Conservation (phyloP, 1,140 invertebrate genomes). For the Micrasema minimum region DNA sequence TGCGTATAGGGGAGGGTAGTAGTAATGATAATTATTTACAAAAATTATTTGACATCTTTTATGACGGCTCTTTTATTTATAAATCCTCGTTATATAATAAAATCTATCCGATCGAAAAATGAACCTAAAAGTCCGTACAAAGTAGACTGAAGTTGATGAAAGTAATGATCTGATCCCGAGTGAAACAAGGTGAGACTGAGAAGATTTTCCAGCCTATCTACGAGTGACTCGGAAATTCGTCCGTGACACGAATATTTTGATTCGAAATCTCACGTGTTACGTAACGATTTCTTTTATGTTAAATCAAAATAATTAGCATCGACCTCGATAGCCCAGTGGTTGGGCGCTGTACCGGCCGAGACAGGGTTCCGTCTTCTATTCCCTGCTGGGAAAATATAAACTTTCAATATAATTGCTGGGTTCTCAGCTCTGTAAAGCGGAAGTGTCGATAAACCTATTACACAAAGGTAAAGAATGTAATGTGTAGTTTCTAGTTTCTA, state of each 20-base stretch:
- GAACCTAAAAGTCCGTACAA: too few species aligned
- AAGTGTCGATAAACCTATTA: background rate
- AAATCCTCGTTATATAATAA: too few species aligned
- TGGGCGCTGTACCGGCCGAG: background rate
- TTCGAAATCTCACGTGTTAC: conserved; percentile 26
- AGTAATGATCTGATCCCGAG: too few species aligned
- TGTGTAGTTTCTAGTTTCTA: too few species aligned
- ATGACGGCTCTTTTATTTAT: too few species aligned
- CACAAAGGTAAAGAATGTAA: too few species aligned
- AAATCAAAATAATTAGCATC: conserved; percentile 20
- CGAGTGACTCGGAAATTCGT: background rate
- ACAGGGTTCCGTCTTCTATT: background rate
- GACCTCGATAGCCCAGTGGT: conserved; percentile 8
- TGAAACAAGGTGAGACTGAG: too few species aligned
- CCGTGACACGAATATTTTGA: conserved; percentile 19
- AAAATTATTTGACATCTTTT: too few species aligned
- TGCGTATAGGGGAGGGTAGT: too few species aligned
- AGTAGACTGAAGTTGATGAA: too few species aligned
- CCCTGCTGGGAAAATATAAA: conserved; percentile 23
- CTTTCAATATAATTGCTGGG: background rate
- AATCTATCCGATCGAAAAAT: too few species aligned
- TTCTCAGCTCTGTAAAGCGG: conserved; percentile 7
- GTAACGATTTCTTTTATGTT: conserved; percentile 35
- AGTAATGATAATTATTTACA: too few species aligned
- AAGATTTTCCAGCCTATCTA: conserved; percentile 7